These are phyloP conservation scores for Trilocha varians DNA, from an alignment of 2,888 invertebrate genomes.

Conservation along the genomic window DNA sequence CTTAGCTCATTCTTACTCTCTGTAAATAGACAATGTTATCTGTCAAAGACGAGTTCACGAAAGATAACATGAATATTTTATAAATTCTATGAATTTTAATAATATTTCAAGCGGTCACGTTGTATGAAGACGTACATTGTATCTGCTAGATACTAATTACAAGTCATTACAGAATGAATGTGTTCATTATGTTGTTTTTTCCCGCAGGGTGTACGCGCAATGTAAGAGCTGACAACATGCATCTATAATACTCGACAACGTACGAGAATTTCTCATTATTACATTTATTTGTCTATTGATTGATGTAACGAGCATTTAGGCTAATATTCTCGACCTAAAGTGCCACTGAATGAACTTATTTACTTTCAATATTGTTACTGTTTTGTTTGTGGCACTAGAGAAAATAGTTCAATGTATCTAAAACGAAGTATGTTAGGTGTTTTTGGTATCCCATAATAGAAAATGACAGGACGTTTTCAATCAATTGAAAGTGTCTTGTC, in stretches of 20 bases:
- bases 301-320: background rate
- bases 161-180: background rate
- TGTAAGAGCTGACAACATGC: slow-evolving; percentile 38
- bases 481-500: background rate
- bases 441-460: background rate
- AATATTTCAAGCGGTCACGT: too few relatives aligned
- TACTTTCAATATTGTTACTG: background rate
- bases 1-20: too few relatives aligned
- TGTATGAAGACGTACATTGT: too few relatives aligned
- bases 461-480: background rate
- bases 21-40: too few relatives aligned
- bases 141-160: too few relatives aligned
- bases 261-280: too few relatives aligned
- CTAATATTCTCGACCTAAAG: background rate
- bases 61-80: too few relatives aligned
- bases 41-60: too few relatives aligned
- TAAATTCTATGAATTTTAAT: too few relatives aligned
- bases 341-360: background rate
- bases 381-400: background rate
- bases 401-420: background rate
- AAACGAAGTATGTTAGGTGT: background rate
- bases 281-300: background rate
- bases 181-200: slow-evolving; percentile 21
- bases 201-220: slow-evolving; percentile 54
- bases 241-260: too few relatives aligned